A percentile compares a stretch with the other conserved stretches of the same genome.
phyloP scores from a whole-genome alignment of 2,797 vertebrate genomes.

The Phataginus tricuspis region DNA sequence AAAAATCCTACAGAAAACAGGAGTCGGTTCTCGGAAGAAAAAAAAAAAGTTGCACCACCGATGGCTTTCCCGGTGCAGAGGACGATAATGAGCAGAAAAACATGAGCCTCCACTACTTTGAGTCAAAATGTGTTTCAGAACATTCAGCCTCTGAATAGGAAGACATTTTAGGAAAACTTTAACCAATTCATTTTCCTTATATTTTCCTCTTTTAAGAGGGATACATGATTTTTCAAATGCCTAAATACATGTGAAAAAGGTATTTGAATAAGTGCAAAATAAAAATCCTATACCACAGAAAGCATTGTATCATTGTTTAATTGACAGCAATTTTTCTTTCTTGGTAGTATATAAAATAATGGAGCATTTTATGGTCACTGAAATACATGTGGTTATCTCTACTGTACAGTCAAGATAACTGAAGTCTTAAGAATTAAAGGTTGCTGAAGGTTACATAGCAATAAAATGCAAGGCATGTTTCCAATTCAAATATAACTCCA shows the following conservation, averaged over 20 bases:
- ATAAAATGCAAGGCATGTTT: neutral
- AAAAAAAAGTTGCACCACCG: neutral
- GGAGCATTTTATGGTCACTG: neutral
- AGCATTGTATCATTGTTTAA: neutral
- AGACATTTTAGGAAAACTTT: neutral
- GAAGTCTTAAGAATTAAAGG: neutral
- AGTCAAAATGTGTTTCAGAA: neutral
- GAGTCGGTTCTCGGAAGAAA: neutral
- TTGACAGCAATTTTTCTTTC: neutral
- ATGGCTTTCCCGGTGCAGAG: neutral
- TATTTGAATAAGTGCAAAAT: neutral
- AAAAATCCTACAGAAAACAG: neutral
- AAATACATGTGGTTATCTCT: neutral
- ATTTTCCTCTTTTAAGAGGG: neutral
- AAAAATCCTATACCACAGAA: neutral
- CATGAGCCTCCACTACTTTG: fast-evolving
- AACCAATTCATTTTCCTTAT: neutral
- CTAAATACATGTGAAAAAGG: neutral
- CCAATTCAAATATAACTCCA: neutral
- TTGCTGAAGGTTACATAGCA: neutral
- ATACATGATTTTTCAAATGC: neutral
- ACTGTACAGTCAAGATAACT: neutral
- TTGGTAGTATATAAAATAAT: neutral
- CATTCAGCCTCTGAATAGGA: neutral
- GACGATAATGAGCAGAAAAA: neutral